Percentiles rank a stretch among this genome's conserved stretches.
Conservation (phyloP, 2,113 vertebrate species). For the Emydocephalus ijimae region DNA sequence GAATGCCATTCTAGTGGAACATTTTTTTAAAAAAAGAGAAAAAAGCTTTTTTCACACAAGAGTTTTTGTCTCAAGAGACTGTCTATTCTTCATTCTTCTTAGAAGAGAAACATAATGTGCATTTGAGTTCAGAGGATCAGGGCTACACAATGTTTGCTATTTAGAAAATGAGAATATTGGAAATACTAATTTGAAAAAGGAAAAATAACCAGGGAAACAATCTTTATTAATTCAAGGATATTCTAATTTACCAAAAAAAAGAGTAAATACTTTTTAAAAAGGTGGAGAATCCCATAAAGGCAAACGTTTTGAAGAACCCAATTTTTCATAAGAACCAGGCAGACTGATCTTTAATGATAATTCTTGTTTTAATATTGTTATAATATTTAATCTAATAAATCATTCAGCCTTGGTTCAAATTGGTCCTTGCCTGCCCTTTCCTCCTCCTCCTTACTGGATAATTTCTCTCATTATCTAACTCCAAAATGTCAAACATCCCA, state of each 20-base stretch:
- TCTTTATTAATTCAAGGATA: neutral
- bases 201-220: neutral
- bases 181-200: neutral
- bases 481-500: neutral
- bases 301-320: neutral
- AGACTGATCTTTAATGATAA: neutral
- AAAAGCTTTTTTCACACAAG: neutral
- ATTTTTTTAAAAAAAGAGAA: neutral
- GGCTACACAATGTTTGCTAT: neutral
- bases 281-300: neutral
- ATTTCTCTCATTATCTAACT: neutral
- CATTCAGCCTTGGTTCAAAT: neutral
- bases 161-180: neutral
- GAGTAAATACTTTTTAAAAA: neutral
- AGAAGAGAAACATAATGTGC: fast-evolving
- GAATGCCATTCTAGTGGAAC: neutral
- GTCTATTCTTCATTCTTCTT: neutral
- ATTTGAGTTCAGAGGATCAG: neutral
- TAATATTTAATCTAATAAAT: neutral
- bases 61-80: neutral
- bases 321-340: neutral
- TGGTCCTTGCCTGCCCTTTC: neutral
- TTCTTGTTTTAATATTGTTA: neutral
- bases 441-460: neutral
- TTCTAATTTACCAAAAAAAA: neutral